A percentile compares a stretch with the other conserved stretches of the same genome.
Evolutionary conservation across 1,140 invertebrate species (phyloP).

Genomic region (Calliphora vicina): DNA sequence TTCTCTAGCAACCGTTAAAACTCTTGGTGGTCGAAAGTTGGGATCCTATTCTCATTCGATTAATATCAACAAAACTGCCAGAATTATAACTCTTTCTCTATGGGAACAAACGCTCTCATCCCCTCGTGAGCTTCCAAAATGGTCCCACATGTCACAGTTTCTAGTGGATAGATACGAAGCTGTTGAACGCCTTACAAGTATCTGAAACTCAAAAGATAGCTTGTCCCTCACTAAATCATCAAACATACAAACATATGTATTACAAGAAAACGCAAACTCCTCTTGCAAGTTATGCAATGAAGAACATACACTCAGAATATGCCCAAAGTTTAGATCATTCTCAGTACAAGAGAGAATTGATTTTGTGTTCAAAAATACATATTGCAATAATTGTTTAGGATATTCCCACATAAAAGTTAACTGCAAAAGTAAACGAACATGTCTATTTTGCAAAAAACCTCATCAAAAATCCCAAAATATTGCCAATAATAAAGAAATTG

Average conservation of each 20-base stretch:
- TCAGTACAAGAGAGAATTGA: conserved; percentile 1
- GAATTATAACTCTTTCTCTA: neutral
- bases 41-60: neutral
- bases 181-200: neutral
- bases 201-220: neutral
- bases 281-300: neutral
- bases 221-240: no score
- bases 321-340: neutral
- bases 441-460: no score
- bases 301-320: neutral
- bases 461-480: no score
- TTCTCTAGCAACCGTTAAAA: neutral
- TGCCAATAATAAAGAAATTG: no score
- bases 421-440: neutral
- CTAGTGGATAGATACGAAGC: neutral
- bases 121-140: neutral
- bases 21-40: neutral
- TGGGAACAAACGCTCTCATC: neutral
- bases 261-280: neutral
- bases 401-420: no score
- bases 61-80: conserved; percentile 17
- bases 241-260: neutral
- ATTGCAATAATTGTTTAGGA: no score
- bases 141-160: neutral
- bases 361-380: neutral